Evolutionary conservation across 2,113 vertebrate species (phyloP).

Genomic region (Cyprinodon variegatus): DNA sequence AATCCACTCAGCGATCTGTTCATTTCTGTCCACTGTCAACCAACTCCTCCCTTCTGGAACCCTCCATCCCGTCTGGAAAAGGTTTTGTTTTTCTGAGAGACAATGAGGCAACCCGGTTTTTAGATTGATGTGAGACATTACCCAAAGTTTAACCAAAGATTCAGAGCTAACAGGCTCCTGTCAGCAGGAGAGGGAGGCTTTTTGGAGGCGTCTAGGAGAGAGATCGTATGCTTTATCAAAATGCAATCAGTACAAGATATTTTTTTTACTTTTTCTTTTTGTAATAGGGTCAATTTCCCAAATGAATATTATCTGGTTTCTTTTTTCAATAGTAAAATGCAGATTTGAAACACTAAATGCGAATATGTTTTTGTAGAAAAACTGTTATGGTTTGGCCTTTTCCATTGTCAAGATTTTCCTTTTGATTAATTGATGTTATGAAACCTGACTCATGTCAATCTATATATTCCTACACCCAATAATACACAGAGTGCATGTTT

Average conservation of each 20-base stretch:
- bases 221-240: conserved; percentile 13
- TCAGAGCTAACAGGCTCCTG: conserved; percentile 56
- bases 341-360: not conserved
- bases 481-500: not conserved
- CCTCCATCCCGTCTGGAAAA: not conserved
- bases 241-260: not conserved
- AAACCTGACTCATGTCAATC: not conserved
- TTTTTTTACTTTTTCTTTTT: conserved; percentile 27
- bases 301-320: not conserved
- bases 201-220: conserved; percentile 2
- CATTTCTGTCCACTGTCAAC: not conserved
- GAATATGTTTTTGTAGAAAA: conserved; percentile 3
- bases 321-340: not conserved
- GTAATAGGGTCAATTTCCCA: conserved; percentile 15
- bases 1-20: not conserved
- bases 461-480: not conserved
- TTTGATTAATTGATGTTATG: not conserved
- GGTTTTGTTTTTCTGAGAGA: not conserved
- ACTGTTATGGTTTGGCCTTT: not conserved
- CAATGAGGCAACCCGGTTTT: not conserved
- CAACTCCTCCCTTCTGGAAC: not conserved
- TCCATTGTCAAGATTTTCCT: not conserved
- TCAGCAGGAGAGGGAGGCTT: conserved; percentile 26
- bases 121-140: conserved; percentile 64
- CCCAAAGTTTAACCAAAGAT: conserved; percentile 49